These are phyloP conservation scores for Triplophysa rosa DNA, from an alignment of 2,113 vertebrate species.

Conservation along the genomic window DNA sequence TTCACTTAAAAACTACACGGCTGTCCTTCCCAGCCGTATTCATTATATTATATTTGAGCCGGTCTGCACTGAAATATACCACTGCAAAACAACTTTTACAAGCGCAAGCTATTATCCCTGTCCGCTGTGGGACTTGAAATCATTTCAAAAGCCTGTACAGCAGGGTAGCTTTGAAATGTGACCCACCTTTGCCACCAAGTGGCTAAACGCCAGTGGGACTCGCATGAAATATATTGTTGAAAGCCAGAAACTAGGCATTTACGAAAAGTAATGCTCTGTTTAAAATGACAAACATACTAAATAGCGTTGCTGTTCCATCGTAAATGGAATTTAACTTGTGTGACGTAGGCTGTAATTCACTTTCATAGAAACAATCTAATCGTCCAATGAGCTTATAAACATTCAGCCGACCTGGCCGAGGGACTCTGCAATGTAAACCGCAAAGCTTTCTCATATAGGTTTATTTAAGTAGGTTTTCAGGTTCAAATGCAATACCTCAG, in stretches of 20 bases:
- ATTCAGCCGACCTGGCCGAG: not conserved
- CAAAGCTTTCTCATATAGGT: not conserved
- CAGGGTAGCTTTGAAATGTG: constrained; percentile 23
- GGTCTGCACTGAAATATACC: not conserved
- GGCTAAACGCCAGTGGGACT: constrained; percentile 27
- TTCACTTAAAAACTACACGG: not conserved
- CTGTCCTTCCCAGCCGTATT: not conserved
- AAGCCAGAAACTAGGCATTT: not conserved
- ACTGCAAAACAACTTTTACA: constrained; percentile 14
- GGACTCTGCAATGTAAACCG: not conserved
- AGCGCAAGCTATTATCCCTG: not conserved
- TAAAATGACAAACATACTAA: constrained; percentile 21
- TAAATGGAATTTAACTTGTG: not conserved
- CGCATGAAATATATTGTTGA: not conserved
- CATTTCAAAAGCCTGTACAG: constrained; percentile 15
- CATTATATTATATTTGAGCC: not conserved
- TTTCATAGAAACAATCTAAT: constrained; percentile 10
- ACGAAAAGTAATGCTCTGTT: not conserved
- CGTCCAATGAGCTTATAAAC: constrained; percentile 9
- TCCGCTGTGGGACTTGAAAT: not conserved
- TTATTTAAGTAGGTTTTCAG: not conserved
- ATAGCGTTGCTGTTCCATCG: not conserved
- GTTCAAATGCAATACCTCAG: not conserved
- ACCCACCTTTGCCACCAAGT: constrained; percentile 44
- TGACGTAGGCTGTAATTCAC: constrained; percentile 22